These are phyloP conservation scores for Thera obeliscata DNA, from an alignment of 2,888 invertebrate species.

Conservation along the genomic window DNA sequence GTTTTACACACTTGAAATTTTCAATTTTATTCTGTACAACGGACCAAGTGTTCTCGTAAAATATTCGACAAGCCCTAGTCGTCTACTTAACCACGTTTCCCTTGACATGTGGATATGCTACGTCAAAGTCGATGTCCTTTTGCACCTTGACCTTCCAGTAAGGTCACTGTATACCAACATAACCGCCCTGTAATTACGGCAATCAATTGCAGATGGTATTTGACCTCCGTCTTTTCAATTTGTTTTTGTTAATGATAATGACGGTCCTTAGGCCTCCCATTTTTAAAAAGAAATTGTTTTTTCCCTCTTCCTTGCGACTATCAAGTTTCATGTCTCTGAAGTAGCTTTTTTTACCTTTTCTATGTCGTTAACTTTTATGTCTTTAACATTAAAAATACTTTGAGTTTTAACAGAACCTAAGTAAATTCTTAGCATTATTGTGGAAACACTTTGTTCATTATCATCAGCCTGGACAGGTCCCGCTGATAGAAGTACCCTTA, in stretches of 20 bases:
- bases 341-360: slow-evolving; percentile 9
- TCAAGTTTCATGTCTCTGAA: slow-evolving; percentile 28
- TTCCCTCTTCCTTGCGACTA: slow-evolving; percentile 16
- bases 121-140: slow-evolving; percentile 63
- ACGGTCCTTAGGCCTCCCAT: slow-evolving; percentile 13
- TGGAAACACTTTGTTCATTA: no score
- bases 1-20: not conserved
- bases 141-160: slow-evolving; percentile 61
- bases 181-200: slow-evolving; percentile 29
- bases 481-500: no score
- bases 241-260: slow-evolving; percentile 16
- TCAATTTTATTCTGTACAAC: slow-evolving; percentile 11
- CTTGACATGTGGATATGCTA: slow-evolving; percentile 60
- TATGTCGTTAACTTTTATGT: slow-evolving; percentile 10
- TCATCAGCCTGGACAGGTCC: no score
- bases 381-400: slow-evolving; percentile 2
- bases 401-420: not conserved
- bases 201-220: slow-evolving; percentile 29
- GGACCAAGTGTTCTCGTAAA: slow-evolving; percentile 43
- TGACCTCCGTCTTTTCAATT: slow-evolving; percentile 12
- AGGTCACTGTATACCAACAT: slow-evolving; percentile 30
- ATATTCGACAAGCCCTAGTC: slow-evolving; percentile 33
- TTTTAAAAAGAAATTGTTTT: slow-evolving; percentile 22
- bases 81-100: slow-evolving; percentile 68
- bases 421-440: no score